Percentiles rank a stretch among this genome's conserved stretches.
phyloP scores from a whole-genome alignment of 1,140 invertebrate species.

The Neodiprion fabricii region DNA sequence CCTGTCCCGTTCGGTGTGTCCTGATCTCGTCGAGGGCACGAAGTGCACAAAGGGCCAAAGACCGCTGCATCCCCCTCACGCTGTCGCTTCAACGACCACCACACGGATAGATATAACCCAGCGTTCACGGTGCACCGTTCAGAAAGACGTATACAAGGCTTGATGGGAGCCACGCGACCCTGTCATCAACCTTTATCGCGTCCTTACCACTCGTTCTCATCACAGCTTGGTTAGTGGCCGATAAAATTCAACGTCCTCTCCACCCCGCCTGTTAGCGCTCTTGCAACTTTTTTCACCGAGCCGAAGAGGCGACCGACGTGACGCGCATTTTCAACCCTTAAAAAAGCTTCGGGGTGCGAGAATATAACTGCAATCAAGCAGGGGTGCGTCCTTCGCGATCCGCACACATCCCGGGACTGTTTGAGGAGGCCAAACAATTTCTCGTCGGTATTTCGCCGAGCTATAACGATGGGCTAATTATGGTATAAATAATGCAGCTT shows the following conservation, averaged over 20 bases:
- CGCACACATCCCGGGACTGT: not conserved
- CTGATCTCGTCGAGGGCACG: too few species aligned
- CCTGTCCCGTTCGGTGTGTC: too few species aligned
- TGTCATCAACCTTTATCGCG: slow-evolving; percentile 7
- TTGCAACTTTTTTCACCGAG: not conserved
- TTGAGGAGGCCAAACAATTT: not conserved
- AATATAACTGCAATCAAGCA: too few species aligned
- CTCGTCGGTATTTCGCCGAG: not conserved
- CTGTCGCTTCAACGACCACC: too few species aligned
- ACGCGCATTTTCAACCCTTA: too few species aligned
- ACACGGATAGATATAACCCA: too few species aligned
- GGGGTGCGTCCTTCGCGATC: too few species aligned
- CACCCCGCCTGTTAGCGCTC: not conserved
- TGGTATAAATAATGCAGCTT: not conserved
- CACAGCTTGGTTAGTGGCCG: not conserved
- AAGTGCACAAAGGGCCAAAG: too few species aligned
- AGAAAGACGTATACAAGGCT: not conserved
- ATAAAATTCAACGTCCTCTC: not conserved
- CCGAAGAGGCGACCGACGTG: too few species aligned
- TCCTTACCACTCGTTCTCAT: not conserved
- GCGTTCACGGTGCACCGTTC: not conserved
- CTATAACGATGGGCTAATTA: not conserved
- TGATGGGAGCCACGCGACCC: not conserved
- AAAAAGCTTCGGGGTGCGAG: too few species aligned
- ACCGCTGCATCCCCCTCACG: too few species aligned